phyloP scores from a whole-genome alignment of 2,113 vertebrate species.

The Epinephelus moara region DNA sequence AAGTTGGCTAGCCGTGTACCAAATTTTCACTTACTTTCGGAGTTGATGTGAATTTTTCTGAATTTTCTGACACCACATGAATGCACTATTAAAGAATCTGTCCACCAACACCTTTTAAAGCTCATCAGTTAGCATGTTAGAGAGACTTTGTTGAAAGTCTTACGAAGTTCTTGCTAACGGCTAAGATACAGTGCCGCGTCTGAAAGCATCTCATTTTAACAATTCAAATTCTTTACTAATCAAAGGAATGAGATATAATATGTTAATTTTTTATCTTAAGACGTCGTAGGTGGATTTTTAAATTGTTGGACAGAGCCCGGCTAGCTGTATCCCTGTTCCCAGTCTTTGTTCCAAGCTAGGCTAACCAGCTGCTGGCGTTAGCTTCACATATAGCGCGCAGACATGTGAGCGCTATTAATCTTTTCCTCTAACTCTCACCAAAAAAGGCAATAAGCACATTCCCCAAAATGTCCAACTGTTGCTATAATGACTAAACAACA shows the following conservation, averaged over 20 bases:
- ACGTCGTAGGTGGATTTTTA: not conserved
- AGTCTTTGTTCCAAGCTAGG: not conserved
- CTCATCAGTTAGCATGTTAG: not conserved
- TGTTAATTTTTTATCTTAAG: not conserved
- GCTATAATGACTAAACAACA: slow-evolving; percentile 4
- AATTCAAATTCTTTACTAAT: not conserved
- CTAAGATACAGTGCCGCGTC: not conserved
- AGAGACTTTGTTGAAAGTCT: not conserved
- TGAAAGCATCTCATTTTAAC: not conserved
- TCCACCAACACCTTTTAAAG: not conserved
- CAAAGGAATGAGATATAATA: not conserved
- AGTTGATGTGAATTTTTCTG: no score
- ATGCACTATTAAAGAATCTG: not conserved
- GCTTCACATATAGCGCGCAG: not conserved
- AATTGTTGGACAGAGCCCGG: not conserved
- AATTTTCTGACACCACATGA: no score
- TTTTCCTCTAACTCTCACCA: not conserved
- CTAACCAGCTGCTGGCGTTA: not conserved
- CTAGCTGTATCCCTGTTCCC: not conserved
- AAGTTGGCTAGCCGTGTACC: no score
- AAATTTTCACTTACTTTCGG: no score
- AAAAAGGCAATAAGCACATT: not conserved
- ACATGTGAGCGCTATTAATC: not conserved
- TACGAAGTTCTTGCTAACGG: not conserved
- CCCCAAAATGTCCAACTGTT: not conserved